Conservation (phyloP, 2,797 vertebrate species). For the Hyperoplus lanceolatus region DNA sequence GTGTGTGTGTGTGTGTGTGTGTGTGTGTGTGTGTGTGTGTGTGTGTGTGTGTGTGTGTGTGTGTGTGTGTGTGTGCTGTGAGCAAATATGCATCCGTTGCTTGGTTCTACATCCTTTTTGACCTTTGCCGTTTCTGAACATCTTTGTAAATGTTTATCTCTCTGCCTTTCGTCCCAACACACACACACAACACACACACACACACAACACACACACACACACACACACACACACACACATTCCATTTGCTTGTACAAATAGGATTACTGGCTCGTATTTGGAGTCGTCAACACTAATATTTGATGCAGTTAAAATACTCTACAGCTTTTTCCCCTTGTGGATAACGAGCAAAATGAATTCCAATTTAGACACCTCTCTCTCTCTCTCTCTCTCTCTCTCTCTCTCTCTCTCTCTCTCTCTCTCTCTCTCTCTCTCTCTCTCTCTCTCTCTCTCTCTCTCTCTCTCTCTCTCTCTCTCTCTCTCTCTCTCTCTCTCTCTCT, state of each 20-base stretch:
- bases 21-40: too few species aligned
- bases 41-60: too few species aligned
- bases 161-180: conserved; percentile 62
- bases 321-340: conserved; percentile 32
- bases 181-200: conserved; percentile 63
- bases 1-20: too few species aligned
- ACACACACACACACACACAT: too few species aligned
- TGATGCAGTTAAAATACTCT: conserved; percentile 66
- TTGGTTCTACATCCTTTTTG: conserved; percentile 31
- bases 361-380: conserved; percentile 23
- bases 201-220: conserved; percentile 5
- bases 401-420: too few species aligned
- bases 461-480: too few species aligned
- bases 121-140: conserved; percentile 46
- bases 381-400: too few species aligned
- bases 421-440: too few species aligned
- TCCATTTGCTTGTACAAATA: conserved; percentile 76
- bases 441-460: too few species aligned
- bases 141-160: conserved; percentile 76
- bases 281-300: conserved; percentile 71
- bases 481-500: too few species aligned
- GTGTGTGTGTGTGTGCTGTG: too few species aligned
- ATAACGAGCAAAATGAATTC: conserved; percentile 42
- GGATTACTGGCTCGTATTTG: conserved; percentile 69
- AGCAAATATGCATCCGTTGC: conserved; percentile 1